These are phyloP conservation scores for Eulemur rufifrons DNA, from an alignment of 2,113 vertebrate genomes.

Conservation along the genomic window DNA sequence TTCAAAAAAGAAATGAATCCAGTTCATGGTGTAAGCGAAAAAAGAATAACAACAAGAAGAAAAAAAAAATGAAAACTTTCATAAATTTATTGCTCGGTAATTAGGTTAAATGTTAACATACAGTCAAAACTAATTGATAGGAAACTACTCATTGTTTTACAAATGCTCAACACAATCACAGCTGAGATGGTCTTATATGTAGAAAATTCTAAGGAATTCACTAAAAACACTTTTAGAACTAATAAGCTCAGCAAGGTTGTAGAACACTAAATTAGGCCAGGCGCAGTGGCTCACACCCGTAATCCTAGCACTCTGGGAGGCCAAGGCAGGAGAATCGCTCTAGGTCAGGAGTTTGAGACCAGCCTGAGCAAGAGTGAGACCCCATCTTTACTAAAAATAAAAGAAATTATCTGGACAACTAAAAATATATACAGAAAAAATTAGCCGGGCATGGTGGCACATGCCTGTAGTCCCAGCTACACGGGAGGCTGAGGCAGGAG, in stretches of 20 bases:
- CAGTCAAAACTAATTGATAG: not conserved
- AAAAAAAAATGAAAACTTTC: not conserved
- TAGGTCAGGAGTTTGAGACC: no score
- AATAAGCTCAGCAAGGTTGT: not conserved
- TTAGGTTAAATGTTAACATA: not conserved
- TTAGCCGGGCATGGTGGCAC: no score
- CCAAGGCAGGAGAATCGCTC: rapidly evolving
- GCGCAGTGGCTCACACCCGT: no score
- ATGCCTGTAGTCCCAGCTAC: no score
- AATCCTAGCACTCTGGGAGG: no score
- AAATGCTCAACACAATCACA: not conserved
- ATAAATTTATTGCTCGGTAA: not conserved
- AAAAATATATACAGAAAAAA: no score
- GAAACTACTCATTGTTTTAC: not conserved
- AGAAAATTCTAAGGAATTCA: not conserved
- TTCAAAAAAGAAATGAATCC: not conserved
- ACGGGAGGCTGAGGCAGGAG: no score
- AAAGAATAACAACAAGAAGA: no score
- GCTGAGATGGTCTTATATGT: not conserved
- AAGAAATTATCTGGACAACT: no score
- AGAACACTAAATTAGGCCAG: not conserved
- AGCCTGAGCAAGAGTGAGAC: no score
- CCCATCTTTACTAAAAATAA: no score
- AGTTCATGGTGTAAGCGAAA: no score
- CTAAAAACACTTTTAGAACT: not conserved